A percentile compares a stretch with the other conserved stretches of the same genome.
phyloP scores from a whole-genome alignment of 2,888 invertebrate genomes.

The Drosophila subsilvestris region DNA sequence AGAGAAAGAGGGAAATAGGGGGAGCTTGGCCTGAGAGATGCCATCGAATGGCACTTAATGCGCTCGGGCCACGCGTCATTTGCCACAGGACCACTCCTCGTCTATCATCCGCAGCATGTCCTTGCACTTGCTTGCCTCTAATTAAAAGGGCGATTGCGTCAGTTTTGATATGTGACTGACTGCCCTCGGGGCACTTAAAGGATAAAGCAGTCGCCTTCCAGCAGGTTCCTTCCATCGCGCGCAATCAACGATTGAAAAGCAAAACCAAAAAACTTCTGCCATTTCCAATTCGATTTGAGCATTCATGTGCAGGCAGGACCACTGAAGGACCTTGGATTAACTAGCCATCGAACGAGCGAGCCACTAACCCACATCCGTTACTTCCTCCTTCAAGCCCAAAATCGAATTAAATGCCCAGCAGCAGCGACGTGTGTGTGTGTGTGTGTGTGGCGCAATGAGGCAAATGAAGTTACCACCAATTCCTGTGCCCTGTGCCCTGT shows the following conservation, averaged over 20 bases:
- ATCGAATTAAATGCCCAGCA: slow-evolving; percentile 42
- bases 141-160: slow-evolving; percentile 35
- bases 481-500: background rate
- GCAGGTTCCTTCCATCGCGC: no score
- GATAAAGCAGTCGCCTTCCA: no score
- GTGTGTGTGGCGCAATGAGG: slow-evolving; percentile 21
- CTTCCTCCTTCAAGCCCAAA: background rate
- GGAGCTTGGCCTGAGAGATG: slow-evolving; percentile 16
- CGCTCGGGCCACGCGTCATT: slow-evolving; percentile 30
- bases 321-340: slow-evolving; percentile 25
- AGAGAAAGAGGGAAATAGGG: background rate
- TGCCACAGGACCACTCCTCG: slow-evolving; percentile 1
- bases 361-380: slow-evolving; percentile 9
- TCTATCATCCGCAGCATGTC: slow-evolving; percentile 28
- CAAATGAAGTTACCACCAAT: slow-evolving; percentile 31
- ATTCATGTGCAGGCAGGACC: no score
- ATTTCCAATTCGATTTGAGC: background rate
- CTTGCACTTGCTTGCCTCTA: slow-evolving; percentile 41
- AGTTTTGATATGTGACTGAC: slow-evolving; percentile 11
- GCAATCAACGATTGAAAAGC: background rate
- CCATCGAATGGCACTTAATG: slow-evolving; percentile 43
- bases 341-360: slow-evolving; percentile 1
- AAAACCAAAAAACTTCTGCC: background rate
- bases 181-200: background rate
- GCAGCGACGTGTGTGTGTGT: slow-evolving; percentile 1